Base-by-base conservation (phyloP, 2,797 vertebrate genomes). In the Gila robusta region DNA sequence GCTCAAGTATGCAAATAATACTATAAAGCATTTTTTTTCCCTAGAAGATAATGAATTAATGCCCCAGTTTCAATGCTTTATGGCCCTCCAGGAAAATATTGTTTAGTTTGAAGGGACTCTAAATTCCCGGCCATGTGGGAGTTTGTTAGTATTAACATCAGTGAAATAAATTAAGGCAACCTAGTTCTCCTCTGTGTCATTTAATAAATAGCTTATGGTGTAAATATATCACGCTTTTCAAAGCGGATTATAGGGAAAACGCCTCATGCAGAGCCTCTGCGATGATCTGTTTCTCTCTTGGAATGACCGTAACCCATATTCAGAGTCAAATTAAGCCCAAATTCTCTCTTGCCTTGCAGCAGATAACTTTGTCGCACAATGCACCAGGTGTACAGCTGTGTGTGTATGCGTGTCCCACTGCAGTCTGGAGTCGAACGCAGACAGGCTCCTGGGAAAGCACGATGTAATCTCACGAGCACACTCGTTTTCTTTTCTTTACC, bases 381-480 rank as follows among this genome's bases (percentile, higher is more conserved):
- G 81, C 79, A 70, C 79, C 79, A 81, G 52, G 72, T 84, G 83
- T 69, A 37, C 44, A 28, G 62, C 66, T 87, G 54, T 41, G 44
- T 41, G 47, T 72, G 69, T 76, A 52, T 52, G 80, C 3, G 47
- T 82, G 69, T 87, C 76, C 67, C 54, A 82, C 77, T 76, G 85
- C 79, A 86, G 79, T 77, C 85, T 86, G 83, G 47, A 49, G 67
- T 52, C 28, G 35, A 82, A 54, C 44, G 52, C 62, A 62, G 41
- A 78, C 28, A 62, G 73, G 41, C 74, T 83, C 73, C 17, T 70
- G 77, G 86, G 49, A 81, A 80, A 86, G 76, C 74, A 71, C 70
- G 79, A 80, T 78, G 56, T 84, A 83, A 74, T 88, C 86, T 88
- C 84, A 62, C 78, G 79, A 37, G 56, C 74, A 49, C 76, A 76